Percentiles rank a stretch among this genome's conserved stretches.
Evolutionary conservation across 2,888 invertebrate species (phyloP).

Genomic region (Nemotelus nigrinus): DNA sequence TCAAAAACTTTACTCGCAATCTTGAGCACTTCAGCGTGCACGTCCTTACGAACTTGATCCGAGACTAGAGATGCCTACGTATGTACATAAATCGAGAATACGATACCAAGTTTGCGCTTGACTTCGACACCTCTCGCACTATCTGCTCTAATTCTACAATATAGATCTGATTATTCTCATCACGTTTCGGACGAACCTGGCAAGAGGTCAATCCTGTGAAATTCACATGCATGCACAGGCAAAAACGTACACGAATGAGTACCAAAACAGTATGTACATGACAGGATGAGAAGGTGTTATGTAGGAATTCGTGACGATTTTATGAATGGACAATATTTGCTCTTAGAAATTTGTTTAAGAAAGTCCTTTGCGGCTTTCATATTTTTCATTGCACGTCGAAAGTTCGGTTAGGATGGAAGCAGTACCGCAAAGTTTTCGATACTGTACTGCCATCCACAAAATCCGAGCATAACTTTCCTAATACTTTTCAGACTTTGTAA

Average conservation of each 20-base stretch:
- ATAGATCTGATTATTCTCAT: conserved; percentile 34
- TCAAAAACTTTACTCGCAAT: conserved; percentile 32
- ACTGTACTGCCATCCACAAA: not conserved
- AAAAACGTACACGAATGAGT: not conserved
- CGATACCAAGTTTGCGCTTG: conserved; percentile 23
- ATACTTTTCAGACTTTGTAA: conserved; percentile 29
- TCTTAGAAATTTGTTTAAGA: conserved; percentile 45
- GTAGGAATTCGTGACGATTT: conserved; percentile 46
- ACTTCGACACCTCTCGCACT: conserved; percentile 28
- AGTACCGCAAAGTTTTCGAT: not conserved
- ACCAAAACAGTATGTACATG: not conserved
- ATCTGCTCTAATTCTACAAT: conserved; percentile 24
- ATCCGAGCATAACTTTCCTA: conserved; percentile 18
- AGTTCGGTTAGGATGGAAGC: not conserved
- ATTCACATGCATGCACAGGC: not conserved
- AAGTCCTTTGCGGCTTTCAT: conserved; percentile 8
- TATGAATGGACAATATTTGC: conserved; percentile 46
- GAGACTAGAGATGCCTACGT: not conserved
- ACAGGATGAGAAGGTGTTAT: conserved; percentile 26
- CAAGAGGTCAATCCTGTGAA: conserved; percentile 33
- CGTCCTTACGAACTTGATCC: not conserved
- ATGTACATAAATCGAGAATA: conserved; percentile 3
- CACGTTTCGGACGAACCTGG: conserved; percentile 38
- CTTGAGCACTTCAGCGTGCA: conserved; percentile 13
- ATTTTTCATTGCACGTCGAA: not conserved